phyloP scores from a whole-genome alignment of 1,140 invertebrate species.

The Plodia interpunctella region DNA sequence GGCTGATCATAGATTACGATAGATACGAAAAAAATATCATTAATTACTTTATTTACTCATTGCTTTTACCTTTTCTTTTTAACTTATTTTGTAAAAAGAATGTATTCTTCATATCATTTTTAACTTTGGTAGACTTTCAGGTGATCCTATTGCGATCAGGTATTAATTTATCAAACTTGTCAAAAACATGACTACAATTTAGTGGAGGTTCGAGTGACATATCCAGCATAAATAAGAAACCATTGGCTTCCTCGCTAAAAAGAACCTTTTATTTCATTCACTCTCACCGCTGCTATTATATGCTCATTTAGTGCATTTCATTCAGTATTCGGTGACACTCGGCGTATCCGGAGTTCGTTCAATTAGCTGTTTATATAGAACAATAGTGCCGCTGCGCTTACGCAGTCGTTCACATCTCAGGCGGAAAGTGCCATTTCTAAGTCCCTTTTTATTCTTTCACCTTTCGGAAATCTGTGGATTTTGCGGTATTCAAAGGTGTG shows the following conservation, averaged over 20 bases:
- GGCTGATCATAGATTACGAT: no score
- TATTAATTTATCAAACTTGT: no score
- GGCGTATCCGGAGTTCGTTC: conserved; percentile 37
- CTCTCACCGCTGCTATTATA: conserved; percentile 42
- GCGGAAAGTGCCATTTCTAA: neutral
- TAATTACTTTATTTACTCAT: no score
- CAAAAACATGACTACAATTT: neutral
- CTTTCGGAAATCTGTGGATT: neutral
- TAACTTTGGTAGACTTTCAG: no score
- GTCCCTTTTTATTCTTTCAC: neutral
- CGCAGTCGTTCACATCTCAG: neutral
- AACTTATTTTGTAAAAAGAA: no score
- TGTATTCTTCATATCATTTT: no score
- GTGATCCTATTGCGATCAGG: no score
- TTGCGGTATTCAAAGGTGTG: no score
- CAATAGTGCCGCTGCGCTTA: conserved; percentile 12
- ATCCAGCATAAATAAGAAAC: neutral
- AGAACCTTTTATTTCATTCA: conserved; percentile 33
- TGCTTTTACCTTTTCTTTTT: no score
- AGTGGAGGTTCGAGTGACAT: no score
- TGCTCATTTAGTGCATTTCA: conserved; percentile 50
- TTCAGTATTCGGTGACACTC: conserved; percentile 36
- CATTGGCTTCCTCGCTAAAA: conserved; percentile 19
- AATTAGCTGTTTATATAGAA: conserved; percentile 33
- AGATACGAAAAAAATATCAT: no score